Base-by-base conservation (phyloP, 2,888 invertebrate species). In the Aphidius colemani region DNA sequence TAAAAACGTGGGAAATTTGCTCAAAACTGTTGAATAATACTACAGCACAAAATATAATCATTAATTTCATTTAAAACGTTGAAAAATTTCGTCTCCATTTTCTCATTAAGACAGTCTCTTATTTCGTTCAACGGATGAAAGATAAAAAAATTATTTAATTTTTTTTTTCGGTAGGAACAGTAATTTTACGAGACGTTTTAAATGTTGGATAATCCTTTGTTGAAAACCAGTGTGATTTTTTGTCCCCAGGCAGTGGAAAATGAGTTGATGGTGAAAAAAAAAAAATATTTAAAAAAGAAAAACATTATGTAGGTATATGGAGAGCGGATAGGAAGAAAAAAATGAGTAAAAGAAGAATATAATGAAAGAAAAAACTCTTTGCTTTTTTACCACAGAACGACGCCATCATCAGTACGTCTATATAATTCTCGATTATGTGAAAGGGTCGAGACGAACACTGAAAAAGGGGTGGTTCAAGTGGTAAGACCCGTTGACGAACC, bases 361-460 rank as follows among this genome's bases (percentile, higher is more conserved):
- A 62, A 66, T 68, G 66, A 66, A 68, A 69, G 65, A 68, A 67
- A 67, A 65, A 66, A 69, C 62, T 69, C 44, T 46, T n/a, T 18
- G 41, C 55, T 44, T 43, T 55, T 53, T 51, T 53, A 61, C 59
- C 46, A 43, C 63, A 48, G 56, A 18, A 51, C 55, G 64, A 61
- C 45, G 63, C 55, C 41, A 56, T 53, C 60, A 56, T 48, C 57
- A 64, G 60, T 57, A 57, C 18, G 13, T 48, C n/a, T 48, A 48
- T 48, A 48, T 9, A n/a, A 48, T 48, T 43, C 61, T 64, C 64
- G 64, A 64, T 64, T 64, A 64, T 46, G 46, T 64, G 56, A 64
- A 64, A 64, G 64, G 64, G 64, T 64, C 60, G 64, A 55, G 39
- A 45, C n/a, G 41, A 40, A 18, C 44, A 50, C 44, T 53, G 45